These are phyloP conservation scores for Potamilus streckersoni DNA, from an alignment of 1,140 invertebrate genomes.

Conservation along the genomic window DNA sequence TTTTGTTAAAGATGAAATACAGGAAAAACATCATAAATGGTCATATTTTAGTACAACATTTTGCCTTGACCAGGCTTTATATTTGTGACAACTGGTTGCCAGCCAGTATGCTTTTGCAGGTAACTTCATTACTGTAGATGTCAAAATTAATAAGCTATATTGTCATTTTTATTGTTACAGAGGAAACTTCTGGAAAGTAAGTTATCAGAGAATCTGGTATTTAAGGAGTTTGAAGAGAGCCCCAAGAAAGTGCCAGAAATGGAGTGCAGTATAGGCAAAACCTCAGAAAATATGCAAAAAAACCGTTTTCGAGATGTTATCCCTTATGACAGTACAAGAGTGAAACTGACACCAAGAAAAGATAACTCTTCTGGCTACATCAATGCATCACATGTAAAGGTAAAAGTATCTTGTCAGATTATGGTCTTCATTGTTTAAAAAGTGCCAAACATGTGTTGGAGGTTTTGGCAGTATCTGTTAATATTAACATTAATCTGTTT, in stretches of 20 bases:
- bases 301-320: constrained; percentile 79
- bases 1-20: too few relatives aligned
- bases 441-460: too few relatives aligned
- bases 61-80: too few relatives aligned
- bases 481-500: too few relatives aligned
- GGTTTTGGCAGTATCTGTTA: too few relatives aligned
- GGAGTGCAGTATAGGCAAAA: constrained; percentile 77
- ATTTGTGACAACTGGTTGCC: too few relatives aligned
- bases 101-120: too few relatives aligned
- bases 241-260: constrained; percentile 80
- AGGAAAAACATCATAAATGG: too few relatives aligned
- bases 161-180: constrained; percentile 69
- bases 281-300: constrained; percentile 68
- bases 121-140: too few relatives aligned
- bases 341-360: constrained; percentile 79
- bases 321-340: constrained; percentile 89
- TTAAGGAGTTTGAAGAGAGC: constrained; percentile 89
- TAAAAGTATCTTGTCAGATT: constrained; percentile 56
- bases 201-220: constrained; percentile 82
- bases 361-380: constrained; percentile 88
- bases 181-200: constrained; percentile 85
- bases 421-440: too few relatives aligned
- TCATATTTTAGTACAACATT: too few relatives aligned
- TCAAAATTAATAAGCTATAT: too few relatives aligned
- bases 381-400: constrained; percentile 88